phyloP scores from a whole-genome alignment of 2,888 invertebrate species.

The Dichetophora obliterata region DNA sequence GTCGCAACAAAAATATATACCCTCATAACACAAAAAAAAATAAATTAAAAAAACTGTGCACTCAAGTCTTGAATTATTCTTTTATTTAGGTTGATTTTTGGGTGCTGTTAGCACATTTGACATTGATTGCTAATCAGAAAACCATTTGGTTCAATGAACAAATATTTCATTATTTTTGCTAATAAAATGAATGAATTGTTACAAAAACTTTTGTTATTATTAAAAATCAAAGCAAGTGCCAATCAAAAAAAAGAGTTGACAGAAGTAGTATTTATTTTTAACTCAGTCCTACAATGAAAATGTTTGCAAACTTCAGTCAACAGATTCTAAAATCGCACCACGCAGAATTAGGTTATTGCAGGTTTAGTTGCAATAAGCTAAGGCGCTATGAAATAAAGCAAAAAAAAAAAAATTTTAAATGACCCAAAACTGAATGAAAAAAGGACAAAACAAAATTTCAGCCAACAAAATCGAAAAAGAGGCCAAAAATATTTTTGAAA shows the following conservation, averaged over 20 bases:
- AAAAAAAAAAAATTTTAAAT: too few species aligned
- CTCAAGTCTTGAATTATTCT: constrained; percentile 2
- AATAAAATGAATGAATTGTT: background rate
- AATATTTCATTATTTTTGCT: constrained; percentile 28
- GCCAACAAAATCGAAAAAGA: too few species aligned
- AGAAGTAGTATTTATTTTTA: background rate
- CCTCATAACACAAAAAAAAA: background rate
- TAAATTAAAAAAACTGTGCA: background rate
- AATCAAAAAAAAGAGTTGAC: background rate
- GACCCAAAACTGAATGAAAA: too few species aligned
- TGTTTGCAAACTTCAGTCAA: too few species aligned
- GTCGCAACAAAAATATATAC: background rate
- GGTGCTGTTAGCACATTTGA: background rate
- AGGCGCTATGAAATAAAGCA: too few species aligned
- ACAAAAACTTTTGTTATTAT: background rate
- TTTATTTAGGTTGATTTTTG: background rate
- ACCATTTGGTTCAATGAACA: constrained; percentile 25
- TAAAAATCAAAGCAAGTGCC: background rate
- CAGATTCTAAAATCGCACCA: too few species aligned
- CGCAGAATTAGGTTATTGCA: too few species aligned
- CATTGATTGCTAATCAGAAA: background rate
- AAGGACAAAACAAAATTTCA: too few species aligned
- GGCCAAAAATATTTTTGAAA: too few species aligned
- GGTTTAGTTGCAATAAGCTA: too few species aligned
- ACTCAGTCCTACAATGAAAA: too few species aligned